Evolutionary conservation across 1,140 invertebrate species (phyloP).

Genomic region (Drosophila chauvacae): DNA sequence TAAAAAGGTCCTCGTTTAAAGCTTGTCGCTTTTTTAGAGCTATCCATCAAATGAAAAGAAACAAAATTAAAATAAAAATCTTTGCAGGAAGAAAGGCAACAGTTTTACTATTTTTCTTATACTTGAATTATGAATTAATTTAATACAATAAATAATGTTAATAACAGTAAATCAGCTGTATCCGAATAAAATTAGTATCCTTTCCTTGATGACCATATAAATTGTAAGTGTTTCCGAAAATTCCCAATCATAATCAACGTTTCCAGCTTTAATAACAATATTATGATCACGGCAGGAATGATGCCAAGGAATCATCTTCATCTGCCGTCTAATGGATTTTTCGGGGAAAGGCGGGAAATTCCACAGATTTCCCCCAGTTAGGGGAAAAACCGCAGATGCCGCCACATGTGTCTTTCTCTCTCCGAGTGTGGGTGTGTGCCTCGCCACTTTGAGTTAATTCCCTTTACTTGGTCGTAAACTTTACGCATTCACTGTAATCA

Average conservation of each 20-base stretch:
- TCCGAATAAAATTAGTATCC: not conserved
- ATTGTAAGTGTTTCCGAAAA: slow-evolving; percentile 19
- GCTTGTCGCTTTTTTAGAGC: not conserved
- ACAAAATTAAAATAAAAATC: not conserved
- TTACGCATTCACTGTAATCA: slow-evolving; percentile 78
- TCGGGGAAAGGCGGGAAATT: slow-evolving; percentile 18
- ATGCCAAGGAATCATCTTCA: slow-evolving; percentile 43
- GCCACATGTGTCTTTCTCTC: slow-evolving; percentile 34
- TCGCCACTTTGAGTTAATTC: slow-evolving; percentile 70
- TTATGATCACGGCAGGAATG: slow-evolving; percentile 37
- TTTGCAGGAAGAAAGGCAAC: not conserved
- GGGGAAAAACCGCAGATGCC: slow-evolving; percentile 44
- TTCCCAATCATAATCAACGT: slow-evolving; percentile 47
- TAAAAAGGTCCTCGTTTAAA: slow-evolving; percentile 5
- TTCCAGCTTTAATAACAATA: slow-evolving; percentile 43
- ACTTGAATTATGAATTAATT: not conserved
- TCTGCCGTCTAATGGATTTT: slow-evolving; percentile 56
- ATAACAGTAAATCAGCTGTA: not conserved
- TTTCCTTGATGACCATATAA: not conserved
- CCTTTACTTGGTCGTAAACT: slow-evolving; percentile 74
- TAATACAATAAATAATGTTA: not conserved
- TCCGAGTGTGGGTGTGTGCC: slow-evolving; percentile 11
- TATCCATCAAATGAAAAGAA: slow-evolving; percentile 22
- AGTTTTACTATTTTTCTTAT: not conserved
- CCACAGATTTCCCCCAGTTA: slow-evolving; percentile 30